Base-by-base conservation (phyloP, 2,797 vertebrate species). In the Pangasius macronema region DNA sequence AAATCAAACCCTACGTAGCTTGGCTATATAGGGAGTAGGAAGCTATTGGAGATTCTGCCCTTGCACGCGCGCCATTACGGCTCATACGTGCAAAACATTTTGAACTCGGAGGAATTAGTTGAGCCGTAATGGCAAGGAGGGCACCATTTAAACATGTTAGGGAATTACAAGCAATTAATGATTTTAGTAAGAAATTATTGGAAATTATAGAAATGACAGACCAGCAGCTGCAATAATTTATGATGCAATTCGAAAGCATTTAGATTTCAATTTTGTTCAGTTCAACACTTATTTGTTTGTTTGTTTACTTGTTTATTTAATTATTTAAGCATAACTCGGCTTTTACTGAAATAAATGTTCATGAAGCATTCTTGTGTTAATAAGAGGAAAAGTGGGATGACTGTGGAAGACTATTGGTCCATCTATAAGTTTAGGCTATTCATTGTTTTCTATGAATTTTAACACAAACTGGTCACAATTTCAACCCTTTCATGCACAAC, bases 11-110 rank as follows among this genome's bases (percentile, higher is more conserved):
- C 30, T 65, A 49, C 1, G 1, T 11, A 83, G 46, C 3, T 67
- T 33, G 46, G 18, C 8, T 83, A 20, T 16, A 22, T 59, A 84
- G 67, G 14, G 39, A n/a, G 13, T n/a, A 9, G 1, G 0, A 39
- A 9, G 36, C 24, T 39, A 10, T 30, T 42, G 1, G 68, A 59
- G 27, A 46, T n/a, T 2, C 36, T 1, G 9, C 24, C 51, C 3
- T 18, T n/a, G 94, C 94, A 93, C 94, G 87, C 0, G 88, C 94
- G 91, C 95, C 96, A 96, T 96, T 95, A 91, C 94, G 96, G 95
- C 87, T 95, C 95, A 1, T 0, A 4, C 0, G 46, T 5, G 30
- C 70, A 2, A 83, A 42, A 85, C 70, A 46, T 55, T 83, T 68
- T 16, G n/a, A 46, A 57, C 39, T 83, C 24, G 20, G 46, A 9